Base-by-base conservation (phyloP, 2,113 vertebrate species). In the Donacobius atricapilla region DNA sequence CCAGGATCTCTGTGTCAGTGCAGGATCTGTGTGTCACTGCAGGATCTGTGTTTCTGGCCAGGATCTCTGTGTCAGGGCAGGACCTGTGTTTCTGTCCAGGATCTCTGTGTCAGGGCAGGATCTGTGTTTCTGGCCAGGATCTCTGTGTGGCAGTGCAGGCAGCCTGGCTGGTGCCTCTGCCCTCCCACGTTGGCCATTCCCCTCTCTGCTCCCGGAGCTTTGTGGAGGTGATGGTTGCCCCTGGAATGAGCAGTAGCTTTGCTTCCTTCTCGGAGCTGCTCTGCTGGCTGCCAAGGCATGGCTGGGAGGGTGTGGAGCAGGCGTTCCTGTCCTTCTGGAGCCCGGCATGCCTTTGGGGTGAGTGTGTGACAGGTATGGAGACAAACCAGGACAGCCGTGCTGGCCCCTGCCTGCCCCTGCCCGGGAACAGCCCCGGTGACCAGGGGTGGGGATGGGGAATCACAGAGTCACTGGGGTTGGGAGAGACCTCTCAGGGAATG, bases 361-460 rank as follows among this genome's bases (percentile, higher is more conserved):
- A 75, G 82, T 1, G 8, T 47, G 79, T 78, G 79, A 78, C 76
- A 87, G 85, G 86, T 90, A 87, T 0, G 21, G 87, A 92, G 79
- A 81, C 69, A 93, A 31, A 75, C 13, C n/a, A 12, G 90, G 68
- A 81, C 76, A 90, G 76, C 50, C 28, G 0, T 18, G 16, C 63
- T 12, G 71, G 1, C 10, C 61, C 47, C 37, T 28, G 58, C 44
- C n/a, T 13, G 68, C 35, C n/a, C 56, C 0, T 0, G 37, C 3
- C 0, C 0, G 0, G 68, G 0, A 3, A 42, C 44, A 45, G 83
- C 68, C 21, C 4, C 48, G 61, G 53, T 0, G 3, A 35, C 1
- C 3, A 9, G 37, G 1, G 79, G 4, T 45, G 53, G 1, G 1
- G 45, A 19, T 30, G 33, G 28, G 33, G 17, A 35, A 27, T 6